Evolutionary conservation across 2,797 vertebrate genomes (phyloP).

Genomic region (Percopsis omiscomaycus): DNA sequence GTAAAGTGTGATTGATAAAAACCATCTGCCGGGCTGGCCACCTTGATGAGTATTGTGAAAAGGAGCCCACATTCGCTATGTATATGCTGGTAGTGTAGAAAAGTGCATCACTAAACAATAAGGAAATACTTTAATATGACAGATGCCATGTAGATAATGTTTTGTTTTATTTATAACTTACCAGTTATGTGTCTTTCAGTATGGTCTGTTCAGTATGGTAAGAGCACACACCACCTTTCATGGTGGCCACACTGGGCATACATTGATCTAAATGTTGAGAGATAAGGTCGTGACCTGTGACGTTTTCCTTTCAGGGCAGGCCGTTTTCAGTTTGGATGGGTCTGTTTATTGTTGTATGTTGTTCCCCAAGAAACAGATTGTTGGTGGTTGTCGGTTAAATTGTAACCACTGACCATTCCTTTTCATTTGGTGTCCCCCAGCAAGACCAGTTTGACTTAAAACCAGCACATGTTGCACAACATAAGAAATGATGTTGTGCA

Average conservation of each 20-base stretch:
- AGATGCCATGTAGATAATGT: no score
- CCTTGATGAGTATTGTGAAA: conserved; percentile 41
- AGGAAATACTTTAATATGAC: neutral
- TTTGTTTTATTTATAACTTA: no score
- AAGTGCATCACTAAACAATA: conserved; percentile 1
- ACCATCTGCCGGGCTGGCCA: conserved; percentile 69
- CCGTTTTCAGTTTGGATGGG: conserved; percentile 33
- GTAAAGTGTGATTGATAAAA: conserved; percentile 61
- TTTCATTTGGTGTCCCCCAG: neutral
- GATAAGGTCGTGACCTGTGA: conserved; percentile 52
- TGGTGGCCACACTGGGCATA: conserved; percentile 38
- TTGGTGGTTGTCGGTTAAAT: conserved; percentile 14
- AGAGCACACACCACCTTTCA: conserved; percentile 10
- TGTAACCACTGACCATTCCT: conserved; percentile 17
- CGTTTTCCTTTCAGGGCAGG: conserved; percentile 55
- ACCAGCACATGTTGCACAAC: neutral
- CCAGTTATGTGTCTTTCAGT: no score
- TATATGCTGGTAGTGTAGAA: conserved; percentile 3
- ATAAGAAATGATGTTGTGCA: no score
- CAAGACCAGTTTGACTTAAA: neutral
- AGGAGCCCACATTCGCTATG: conserved; percentile 16
- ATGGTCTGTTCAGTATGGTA: no score
- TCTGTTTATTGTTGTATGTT: conserved; percentile 22
- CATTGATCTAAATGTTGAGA: conserved; percentile 48
- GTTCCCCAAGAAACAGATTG: conserved; percentile 11